Evolutionary conservation across 2,113 vertebrate genomes (phyloP), one percentile per base, ranked within the genome.

Genomic region (Vulpes ferrilata): DNA sequence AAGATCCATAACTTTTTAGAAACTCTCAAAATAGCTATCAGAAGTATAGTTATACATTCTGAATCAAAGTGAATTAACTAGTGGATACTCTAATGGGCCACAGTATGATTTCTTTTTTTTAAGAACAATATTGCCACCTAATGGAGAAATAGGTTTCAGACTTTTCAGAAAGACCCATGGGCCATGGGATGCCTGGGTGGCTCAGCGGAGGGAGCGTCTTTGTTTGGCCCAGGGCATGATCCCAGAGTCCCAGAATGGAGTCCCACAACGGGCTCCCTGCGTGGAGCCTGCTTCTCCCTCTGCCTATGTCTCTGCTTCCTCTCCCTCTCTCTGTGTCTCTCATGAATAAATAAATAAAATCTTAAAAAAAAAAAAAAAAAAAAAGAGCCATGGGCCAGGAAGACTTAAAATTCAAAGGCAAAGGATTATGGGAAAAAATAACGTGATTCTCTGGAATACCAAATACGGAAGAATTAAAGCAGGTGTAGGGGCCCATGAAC

Each of bases 51-150:
- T 67, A 67, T 59, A 93, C 30, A 59, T 78, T 90, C 51, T 95
- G 71, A 96, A 74, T 89, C 48, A 73, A 95, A 92, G 65, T 92
- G 55, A 90, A 60, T 83, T 78, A 92, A 48, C 15, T 78, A 90
- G 12, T 30, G n/a, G 16, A 53, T 78, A 53, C 20, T 90, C 11
- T 60, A 7, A 0, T 62, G 43, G 17, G 20, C 35, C 4, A 3
- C 16, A 7, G 30, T 90, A 27, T 82, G 17, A 73, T 71, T 86
- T 57, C 79, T 78, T 69, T 92, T 92, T 87, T 87, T 57, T 51
- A 98, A 96, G 82, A 88, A 73, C 83, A 71, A 19, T 78, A 6
- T 89, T 90, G 86, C 97, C 96, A 93, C 89, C 94, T 97, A 65
- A 85, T 96, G 95, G 92, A 95, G 51, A 89, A 97, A 93, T 65